Evolutionary conservation across 2,113 vertebrate genomes (phyloP).

Genomic region (Nesoenas mayeri): DNA sequence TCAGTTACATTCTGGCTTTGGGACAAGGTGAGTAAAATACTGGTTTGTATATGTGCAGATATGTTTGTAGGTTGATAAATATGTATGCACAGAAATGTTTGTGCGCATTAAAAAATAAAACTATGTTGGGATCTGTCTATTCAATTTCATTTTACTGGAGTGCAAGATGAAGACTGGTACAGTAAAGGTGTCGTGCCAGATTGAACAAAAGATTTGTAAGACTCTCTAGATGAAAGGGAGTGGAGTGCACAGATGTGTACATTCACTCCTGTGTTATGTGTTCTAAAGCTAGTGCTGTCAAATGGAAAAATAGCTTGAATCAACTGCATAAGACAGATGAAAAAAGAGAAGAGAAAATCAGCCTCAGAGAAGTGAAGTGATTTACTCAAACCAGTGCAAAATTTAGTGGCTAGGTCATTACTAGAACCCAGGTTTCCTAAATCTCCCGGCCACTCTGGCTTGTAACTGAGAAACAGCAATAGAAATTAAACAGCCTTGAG

Average conservation of each 20-base stretch:
- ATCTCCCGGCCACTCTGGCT: not conserved
- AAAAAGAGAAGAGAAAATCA: not conserved
- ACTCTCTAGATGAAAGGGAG: not conserved
- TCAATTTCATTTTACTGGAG: not conserved
- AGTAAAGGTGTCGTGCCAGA: not conserved
- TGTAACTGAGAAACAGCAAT: not conserved
- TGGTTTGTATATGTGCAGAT: not conserved
- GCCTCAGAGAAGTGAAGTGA: not conserved
- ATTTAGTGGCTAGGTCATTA: not conserved
- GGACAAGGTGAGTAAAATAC: not conserved
- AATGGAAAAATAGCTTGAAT: not conserved
- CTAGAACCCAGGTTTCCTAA: not conserved
- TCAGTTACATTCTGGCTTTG: not conserved
- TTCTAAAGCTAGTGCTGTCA: not conserved
- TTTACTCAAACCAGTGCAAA: not conserved
- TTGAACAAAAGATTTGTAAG: not conserved
- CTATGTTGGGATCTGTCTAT: not conserved
- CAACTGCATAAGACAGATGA: not conserved
- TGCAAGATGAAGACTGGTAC: not conserved
- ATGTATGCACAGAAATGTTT: not conserved
- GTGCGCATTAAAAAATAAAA: not conserved
- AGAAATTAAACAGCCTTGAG: not conserved
- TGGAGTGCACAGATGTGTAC: not conserved
- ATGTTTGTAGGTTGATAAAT: not conserved
- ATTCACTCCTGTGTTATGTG: not conserved